Base-by-base conservation (phyloP, 2,113 vertebrate species). In the Bos javanicus region DNA sequence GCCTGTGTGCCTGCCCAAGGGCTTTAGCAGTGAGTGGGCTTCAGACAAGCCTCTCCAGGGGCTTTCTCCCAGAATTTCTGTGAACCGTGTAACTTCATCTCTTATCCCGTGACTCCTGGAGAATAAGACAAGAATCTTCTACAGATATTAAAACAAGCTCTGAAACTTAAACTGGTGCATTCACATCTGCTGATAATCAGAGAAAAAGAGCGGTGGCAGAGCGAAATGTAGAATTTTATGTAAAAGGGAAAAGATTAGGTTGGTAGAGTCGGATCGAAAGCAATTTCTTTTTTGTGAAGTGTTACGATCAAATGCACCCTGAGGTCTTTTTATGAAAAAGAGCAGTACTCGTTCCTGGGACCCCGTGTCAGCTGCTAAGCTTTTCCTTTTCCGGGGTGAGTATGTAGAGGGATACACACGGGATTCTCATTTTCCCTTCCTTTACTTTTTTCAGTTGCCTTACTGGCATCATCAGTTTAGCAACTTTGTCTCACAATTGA, bases 71-170 rank as follows among this genome's bases (percentile, higher is more conserved):
- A 1, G 28, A 15, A 25, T 0, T 4, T 95, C 96, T 87, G 39
- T 48, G 71, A 83, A 94, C 91, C 57, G 9, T 91, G 84, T 52
- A 6, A 84, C 94, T 92, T 97, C 95, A 96, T 94, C 98, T 97
- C 94, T 96, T 95, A 95, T 87, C 95, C 78, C 87, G 0, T 60
- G 96, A 94, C 80, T 94, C 89, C 96, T 96, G 81, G 94, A 98
- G 95, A 93, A 98, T 92, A 91, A 83, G 52, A 96, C 97, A 87
- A 93, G 88, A 97, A 97, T 98, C 93, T 97, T 97, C 98, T 97
- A 97, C 97, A 88, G 95, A 96, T 98, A 98, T 97, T 98, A 96
- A 98, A 98, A 98, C 98, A 97, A 98, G 94, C 98, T 97, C 92
- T 1, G 78, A 97, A 94, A 67, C n/a, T 95, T 96, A 92, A 46